Evolutionary conservation across 2,797 vertebrate genomes (phyloP), one percentile per base, ranked within the genome.

Genomic region (Sebastes umbrosus): DNA sequence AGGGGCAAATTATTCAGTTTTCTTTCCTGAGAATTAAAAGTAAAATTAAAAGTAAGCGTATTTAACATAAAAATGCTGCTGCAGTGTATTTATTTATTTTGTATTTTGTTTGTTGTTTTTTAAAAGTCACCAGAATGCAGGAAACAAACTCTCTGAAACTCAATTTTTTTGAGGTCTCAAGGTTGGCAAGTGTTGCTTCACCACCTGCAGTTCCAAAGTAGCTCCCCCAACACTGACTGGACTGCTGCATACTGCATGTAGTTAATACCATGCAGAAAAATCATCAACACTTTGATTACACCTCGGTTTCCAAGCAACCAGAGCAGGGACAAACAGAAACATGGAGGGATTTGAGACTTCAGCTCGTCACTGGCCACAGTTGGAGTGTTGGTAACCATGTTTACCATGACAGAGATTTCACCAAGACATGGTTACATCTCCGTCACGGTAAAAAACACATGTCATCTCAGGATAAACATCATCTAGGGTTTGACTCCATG

Each of bases 371-470:
- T 31, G 31, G 39, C 57, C 29, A 60, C 62, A 39, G 5, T 39
- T 14, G 43, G 43, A 62, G 46, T 77, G 25, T 59, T 59, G 57
- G 58, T 60, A 60, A 60, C 58, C 27, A 31, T 74, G 73, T 78
- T 82, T 87, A 75, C 62, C 52, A 50, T 75, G 58, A 73, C 59
- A 75, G 46, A 34, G 10, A 63, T 69, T 8, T 31, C 34, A 75
- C 72, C 73, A 71, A 36, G 55, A 58, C 62, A 27, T 77, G 64
- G 72, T 75, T 69, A n/a, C 22, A 69, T 63, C n/a, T 29, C 31
- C 67, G 54, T 75, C 54, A 78, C 34, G 43, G 69, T 73, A 77
- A 83, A 79, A 14, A 59, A 84, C 78, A 79, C 69, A 69, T 68
- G 54, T 73, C 18, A 55, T 58, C 14, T 22, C 12, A 29, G 8